phyloP scores from a whole-genome alignment of 1,140 invertebrate species.

The Homalodisca vitripennis region DNA sequence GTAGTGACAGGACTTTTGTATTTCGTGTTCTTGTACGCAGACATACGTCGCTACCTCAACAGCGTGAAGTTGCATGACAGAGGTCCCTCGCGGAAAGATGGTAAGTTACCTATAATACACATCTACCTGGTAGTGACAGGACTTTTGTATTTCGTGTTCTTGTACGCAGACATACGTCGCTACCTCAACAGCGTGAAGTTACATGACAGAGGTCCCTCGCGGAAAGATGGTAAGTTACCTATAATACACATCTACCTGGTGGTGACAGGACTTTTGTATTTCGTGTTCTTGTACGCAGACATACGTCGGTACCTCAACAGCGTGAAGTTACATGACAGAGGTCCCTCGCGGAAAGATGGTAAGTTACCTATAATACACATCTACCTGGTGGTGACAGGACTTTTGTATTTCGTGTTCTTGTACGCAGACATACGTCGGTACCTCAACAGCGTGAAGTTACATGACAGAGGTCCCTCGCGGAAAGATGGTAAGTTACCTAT shows the following conservation, averaged over 20 bases:
- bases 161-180: constrained; percentile 59
- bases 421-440: constrained; percentile 60
- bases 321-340: no score
- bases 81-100: constrained; percentile 17
- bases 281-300: no score
- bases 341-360: no score
- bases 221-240: constrained; percentile 31
- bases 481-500: constrained; percentile 32
- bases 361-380: no score
- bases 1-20: constrained; percentile 58
- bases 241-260: no score
- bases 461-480: constrained; percentile 3
- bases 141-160: constrained; percentile 58
- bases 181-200: constrained; percentile 53
- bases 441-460: constrained; percentile 49
- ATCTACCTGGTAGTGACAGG: no score
- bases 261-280: no score
- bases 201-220: constrained; percentile 9
- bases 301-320: no score
- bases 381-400: constrained; percentile 55
- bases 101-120: no score
- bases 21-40: constrained; percentile 58
- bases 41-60: constrained; percentile 57
- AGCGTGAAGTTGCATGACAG: constrained; percentile 45
- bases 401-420: constrained; percentile 59